Base-by-base conservation (phyloP, 2,888 invertebrate species). In the Melanostoma mellinum region DNA sequence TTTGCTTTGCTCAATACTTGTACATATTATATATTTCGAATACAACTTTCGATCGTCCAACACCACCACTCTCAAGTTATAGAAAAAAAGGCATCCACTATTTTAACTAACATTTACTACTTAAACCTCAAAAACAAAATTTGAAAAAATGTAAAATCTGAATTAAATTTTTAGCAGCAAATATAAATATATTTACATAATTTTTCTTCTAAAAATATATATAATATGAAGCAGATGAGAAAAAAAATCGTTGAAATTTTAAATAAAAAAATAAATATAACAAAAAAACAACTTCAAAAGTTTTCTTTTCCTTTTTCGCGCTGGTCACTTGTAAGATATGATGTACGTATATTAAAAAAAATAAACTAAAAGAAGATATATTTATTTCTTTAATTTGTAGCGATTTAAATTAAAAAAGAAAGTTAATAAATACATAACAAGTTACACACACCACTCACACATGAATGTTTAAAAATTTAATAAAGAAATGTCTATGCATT, bases 311-410 rank as follows among this genome's bases (percentile, higher is more conserved):
- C 58, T 73, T 77, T 82, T 77, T 77, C 58, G 78, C 82, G 82
- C 82, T 82, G 82, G 69, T 78, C 82, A 82, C 82, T 77, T 82
- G 82, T 82, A 82, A 82, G 82, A 82, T 82, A 82, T 78, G 77
- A 73, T 73, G 61, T 72, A 76, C 44, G 44, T 77, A 75, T 61
- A 71, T 48, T 10, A 48, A 35, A 48, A 48, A 20, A 48, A 44
- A 71, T 65, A 71, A 71, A 53, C 55, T 68, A 20, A 48, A 44
- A 76, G 58, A 71, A 20, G 52, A 67, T 68, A 68, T 77, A 46
- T 58, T 69, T 58, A 52, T 76, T 65, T 80, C 75, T 20, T 56
- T 79, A 63, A 69, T 75, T 79, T 80, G 56, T 71, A 80, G 69
- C 20, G 20, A 20, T 20, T 20, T 20, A 42, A 56, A 52, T 72